A percentile compares a stretch with the other conserved stretches of the same genome.
Evolutionary conservation across 2,797 vertebrate species (phyloP).

Genomic region (Anabacerthia variegaticeps): DNA sequence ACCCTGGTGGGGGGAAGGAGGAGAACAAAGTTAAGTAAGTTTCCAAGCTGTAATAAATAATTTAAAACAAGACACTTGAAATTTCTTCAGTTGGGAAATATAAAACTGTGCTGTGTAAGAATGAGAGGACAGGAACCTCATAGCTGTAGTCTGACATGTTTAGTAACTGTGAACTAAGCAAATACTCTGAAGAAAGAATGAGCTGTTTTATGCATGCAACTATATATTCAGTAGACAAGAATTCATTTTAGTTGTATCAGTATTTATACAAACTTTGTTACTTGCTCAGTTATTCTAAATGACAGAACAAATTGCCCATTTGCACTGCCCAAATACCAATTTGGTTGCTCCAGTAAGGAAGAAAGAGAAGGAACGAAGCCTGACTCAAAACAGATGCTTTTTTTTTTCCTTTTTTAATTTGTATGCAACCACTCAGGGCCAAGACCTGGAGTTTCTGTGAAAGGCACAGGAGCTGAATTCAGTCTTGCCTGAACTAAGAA

Average conservation of each 20-base stretch:
- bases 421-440: neutral
- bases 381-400: neutral
- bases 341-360: neutral
- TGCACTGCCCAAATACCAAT: neutral
- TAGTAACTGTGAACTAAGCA: neutral
- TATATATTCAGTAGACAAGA: neutral
- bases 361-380: neutral
- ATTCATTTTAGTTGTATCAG: neutral
- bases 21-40: neutral
- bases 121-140: neutral
- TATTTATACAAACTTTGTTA: neutral
- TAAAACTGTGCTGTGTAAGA: neutral
- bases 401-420: neutral
- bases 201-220: neutral
- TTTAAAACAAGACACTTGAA: neutral
- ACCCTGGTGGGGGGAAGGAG: constrained; percentile 77
- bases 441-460: neutral
- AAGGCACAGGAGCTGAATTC: neutral
- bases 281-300: neutral
- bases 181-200: neutral
- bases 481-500: neutral
- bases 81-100: neutral
- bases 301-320: neutral
- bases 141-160: neutral
- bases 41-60: neutral